Evolutionary conservation across 2,113 vertebrate genomes (phyloP).

Genomic region (Nycticorax nycticorax): DNA sequence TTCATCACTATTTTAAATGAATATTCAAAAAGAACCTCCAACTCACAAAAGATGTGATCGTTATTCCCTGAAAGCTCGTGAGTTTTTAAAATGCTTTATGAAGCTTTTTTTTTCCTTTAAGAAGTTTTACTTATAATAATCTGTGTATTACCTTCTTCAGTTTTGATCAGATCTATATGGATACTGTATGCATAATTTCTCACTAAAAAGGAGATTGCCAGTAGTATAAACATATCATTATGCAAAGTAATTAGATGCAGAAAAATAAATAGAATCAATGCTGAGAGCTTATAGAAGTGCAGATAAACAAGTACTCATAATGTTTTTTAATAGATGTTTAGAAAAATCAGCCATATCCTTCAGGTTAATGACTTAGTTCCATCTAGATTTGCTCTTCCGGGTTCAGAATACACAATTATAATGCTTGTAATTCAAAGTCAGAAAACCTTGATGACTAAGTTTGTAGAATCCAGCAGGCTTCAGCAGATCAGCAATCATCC

Average conservation of each 20-base stretch:
- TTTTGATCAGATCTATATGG: background rate
- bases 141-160: background rate
- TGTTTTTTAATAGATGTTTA: slow-evolving; percentile 47
- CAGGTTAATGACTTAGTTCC: slow-evolving; percentile 51
- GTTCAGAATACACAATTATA: slow-evolving; percentile 22
- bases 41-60: background rate
- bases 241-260: slow-evolving; percentile 59
- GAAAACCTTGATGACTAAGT: background rate
- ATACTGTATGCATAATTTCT: slow-evolving; percentile 10
- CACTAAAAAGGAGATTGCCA: slow-evolving; percentile 19
- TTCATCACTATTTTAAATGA: background rate
- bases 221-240: slow-evolving; percentile 65
- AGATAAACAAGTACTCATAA: slow-evolving; percentile 43
- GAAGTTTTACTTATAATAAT: background rate
- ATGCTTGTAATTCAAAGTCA: background rate
- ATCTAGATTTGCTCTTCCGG: slow-evolving; percentile 6
- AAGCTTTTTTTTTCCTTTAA: background rate
- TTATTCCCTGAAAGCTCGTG: background rate
- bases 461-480: background rate
- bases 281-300: slow-evolving; percentile 17
- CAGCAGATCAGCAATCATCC: background rate
- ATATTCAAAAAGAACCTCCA: background rate
- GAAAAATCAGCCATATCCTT: slow-evolving; percentile 59
- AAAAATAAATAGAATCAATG: slow-evolving; percentile 54
- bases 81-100: background rate